A percentile compares a stretch with the other conserved stretches of the same genome.
These are phyloP conservation scores for Hyphantria cunea DNA, from an alignment of 1,140 invertebrate species.

Conservation along the genomic window DNA sequence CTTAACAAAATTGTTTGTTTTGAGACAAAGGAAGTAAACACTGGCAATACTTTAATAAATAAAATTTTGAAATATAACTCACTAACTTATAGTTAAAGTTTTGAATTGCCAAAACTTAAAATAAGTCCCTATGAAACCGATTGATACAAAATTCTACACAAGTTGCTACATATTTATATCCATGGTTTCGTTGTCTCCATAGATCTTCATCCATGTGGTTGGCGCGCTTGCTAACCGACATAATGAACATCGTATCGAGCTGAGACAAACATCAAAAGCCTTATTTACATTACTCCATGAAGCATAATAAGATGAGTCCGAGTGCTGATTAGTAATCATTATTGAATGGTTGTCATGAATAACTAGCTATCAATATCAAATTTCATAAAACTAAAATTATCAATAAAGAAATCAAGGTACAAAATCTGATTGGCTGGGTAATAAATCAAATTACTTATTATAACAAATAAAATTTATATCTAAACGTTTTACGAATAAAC, in stretches of 20 bases:
- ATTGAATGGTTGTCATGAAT: conserved; percentile 64
- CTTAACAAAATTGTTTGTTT: conserved; percentile 50
- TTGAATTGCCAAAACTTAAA: conserved; percentile 80
- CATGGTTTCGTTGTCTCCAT: conserved; percentile 43
- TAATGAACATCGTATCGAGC: conserved; percentile 66
- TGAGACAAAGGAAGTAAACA: conserved; percentile 64
- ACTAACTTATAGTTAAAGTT: conserved; percentile 82
- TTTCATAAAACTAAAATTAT: conserved; percentile 72
- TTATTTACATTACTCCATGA: conserved; percentile 56
- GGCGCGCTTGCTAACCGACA: conserved; percentile 69
- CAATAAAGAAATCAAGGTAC: conserved; percentile 77
- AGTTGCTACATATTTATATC: conserved; percentile 16
- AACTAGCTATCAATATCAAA: conserved; percentile 73
- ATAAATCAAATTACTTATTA: conserved; percentile 72
- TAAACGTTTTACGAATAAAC: conserved; percentile 79
- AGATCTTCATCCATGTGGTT: conserved; percentile 72
- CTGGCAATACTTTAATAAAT: conserved; percentile 73
- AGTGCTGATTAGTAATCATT: conserved; percentile 18
- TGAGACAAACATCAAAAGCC: conserved; percentile 54
- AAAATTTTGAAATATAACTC: conserved; percentile 75
- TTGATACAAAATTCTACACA: conserved; percentile 43
- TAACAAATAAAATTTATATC: conserved; percentile 79
- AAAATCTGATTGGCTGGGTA: conserved; percentile 67
- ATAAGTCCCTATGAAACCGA: conserved; percentile 73
- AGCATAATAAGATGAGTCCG: conserved; percentile 25